Percentiles rank a stretch among this genome's conserved stretches.
Conservation (phyloP, 2,797 vertebrate genomes). For the Myioborus melanocephalus region DNA sequence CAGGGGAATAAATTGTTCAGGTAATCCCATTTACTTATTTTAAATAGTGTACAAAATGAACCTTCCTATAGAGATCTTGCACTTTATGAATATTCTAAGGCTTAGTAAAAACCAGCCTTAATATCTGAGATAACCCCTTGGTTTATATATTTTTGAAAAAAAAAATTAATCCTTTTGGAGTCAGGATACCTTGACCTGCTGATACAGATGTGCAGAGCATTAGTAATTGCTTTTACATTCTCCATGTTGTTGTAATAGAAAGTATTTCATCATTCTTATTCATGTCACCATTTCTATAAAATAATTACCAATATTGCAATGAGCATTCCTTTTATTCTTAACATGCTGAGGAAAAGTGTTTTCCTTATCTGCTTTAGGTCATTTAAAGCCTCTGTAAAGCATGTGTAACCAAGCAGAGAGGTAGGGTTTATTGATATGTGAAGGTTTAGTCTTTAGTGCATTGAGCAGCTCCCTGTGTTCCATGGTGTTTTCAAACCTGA, state of each 20-base stretch:
- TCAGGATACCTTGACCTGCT: not conserved
- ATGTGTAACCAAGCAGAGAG: not conserved
- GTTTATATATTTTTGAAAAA: not conserved
- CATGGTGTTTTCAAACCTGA: not conserved
- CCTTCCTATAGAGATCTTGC: not conserved
- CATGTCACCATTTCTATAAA: not conserved
- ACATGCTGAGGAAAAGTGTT: not conserved
- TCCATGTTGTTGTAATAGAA: not conserved
- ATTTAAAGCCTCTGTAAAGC: not conserved
- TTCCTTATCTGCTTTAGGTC: not conserved
- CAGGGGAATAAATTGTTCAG: not conserved
- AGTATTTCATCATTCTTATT: not conserved
- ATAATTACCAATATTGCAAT: not conserved
- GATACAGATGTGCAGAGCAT: not conserved
- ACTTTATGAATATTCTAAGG: not conserved
- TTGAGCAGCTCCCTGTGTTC: not conserved
- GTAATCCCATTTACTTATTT: not conserved
- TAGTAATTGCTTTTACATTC: not conserved
- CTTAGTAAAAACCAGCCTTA: not conserved
- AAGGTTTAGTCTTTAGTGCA: not conserved
- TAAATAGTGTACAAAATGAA: not conserved
- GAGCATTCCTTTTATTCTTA: not conserved
- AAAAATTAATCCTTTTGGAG: not conserved
- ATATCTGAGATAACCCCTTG: not conserved
- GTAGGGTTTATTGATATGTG: not conserved